Evolutionary conservation across 1,140 invertebrate species (phyloP).

Genomic region (Cydia splendana): DNA sequence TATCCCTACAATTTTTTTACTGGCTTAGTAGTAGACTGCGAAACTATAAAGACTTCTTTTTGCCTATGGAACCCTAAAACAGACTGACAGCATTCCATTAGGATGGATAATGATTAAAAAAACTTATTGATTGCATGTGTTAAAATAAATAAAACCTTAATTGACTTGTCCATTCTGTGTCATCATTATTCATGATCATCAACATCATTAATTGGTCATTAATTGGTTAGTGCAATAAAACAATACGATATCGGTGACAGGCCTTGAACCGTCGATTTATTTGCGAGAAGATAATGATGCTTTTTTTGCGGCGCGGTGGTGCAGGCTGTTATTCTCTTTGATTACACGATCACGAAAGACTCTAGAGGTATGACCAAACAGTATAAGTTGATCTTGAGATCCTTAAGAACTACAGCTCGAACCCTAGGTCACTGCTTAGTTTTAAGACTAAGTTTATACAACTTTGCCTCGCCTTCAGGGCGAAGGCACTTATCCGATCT

Average conservation of each 20-base stretch:
- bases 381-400: too few relatives aligned
- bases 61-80: not conserved
- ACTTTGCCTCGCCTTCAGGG: too few relatives aligned
- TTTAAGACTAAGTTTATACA: too few relatives aligned
- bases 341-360: too few relatives aligned
- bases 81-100: not conserved
- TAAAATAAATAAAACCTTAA: constrained; percentile 5
- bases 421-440: too few relatives aligned
- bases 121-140: not conserved
- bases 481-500: too few relatives aligned
- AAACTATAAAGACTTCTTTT: not conserved
- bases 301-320: not conserved
- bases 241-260: not conserved
- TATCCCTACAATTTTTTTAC: too few relatives aligned
- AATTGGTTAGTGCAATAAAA: not conserved
- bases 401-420: too few relatives aligned
- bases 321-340: too few relatives aligned
- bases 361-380: too few relatives aligned
- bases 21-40: too few relatives aligned
- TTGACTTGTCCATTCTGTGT: not conserved
- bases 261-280: not conserved
- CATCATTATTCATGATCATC: not conserved
- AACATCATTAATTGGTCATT: not conserved
- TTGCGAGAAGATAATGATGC: not conserved
- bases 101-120: too few relatives aligned